Evolutionary conservation across 2,797 vertebrate genomes (phyloP).

Genomic region (Falco naumanni): DNA sequence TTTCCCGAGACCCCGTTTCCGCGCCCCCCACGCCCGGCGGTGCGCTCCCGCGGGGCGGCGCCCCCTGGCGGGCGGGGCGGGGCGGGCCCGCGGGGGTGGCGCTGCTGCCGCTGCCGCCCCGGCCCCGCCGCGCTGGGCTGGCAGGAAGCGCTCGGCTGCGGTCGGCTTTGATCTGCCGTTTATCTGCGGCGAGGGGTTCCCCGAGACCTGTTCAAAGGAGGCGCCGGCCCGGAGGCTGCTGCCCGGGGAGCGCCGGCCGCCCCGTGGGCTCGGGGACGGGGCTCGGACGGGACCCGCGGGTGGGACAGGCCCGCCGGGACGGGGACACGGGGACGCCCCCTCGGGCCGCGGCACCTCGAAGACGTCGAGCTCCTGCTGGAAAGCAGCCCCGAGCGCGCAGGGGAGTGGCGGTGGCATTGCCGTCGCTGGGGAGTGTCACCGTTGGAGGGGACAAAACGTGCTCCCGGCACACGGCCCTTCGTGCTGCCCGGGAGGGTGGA

Average conservation of each 20-base stretch:
- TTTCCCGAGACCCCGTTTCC: rapidly evolving
- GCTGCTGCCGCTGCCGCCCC: neutral
- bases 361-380: neutral
- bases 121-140: neutral
- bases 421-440: rapidly evolving
- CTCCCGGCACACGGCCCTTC: neutral
- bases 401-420: neutral
- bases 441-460: rapidly evolving
- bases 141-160: neutral
- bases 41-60: neutral
- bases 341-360: rapidly evolving
- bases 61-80: neutral
- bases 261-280: rapidly evolving
- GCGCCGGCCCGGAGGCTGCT: neutral
- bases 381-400: neutral
- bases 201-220: neutral
- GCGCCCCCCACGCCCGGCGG: rapidly evolving
- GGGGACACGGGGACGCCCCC: too few species aligned
- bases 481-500: neutral
- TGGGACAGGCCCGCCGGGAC: neutral
- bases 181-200: neutral
- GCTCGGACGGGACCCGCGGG: rapidly evolving
- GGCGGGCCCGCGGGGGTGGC: neutral
- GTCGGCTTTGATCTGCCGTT: neutral
- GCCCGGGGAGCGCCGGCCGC: neutral